Conservation (phyloP, 1,140 invertebrate genomes). For the Himalopsyche phryganea region DNA sequence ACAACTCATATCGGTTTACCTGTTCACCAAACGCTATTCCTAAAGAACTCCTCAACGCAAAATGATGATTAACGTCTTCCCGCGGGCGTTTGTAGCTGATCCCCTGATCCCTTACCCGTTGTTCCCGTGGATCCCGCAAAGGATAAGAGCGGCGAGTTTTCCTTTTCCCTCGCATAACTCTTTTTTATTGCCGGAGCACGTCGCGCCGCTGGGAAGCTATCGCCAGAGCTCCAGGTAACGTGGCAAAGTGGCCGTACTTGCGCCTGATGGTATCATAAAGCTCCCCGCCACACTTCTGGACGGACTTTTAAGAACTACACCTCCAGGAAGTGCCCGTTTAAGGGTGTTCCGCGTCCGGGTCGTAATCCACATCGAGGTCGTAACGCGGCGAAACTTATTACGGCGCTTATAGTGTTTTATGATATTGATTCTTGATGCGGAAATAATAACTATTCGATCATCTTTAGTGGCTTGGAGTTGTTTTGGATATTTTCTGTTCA, state of each 20-base stretch:
- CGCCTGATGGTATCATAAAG: conserved; percentile 26
- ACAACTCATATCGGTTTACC: too few relatives aligned
- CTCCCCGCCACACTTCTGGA: conserved; percentile 10
- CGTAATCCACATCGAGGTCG: neutral
- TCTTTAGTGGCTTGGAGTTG: too few relatives aligned
- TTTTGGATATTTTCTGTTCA: too few relatives aligned
- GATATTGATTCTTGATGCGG: too few relatives aligned
- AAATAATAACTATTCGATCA: too few relatives aligned
- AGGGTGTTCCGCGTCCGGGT: conserved; percentile 11
- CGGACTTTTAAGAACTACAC: conserved; percentile 23
- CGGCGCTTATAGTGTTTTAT: neutral
- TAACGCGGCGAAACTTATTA: neutral
- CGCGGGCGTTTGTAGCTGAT: conserved; percentile 22
- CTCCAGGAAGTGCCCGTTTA: conserved; percentile 13
- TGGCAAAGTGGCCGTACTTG: neutral
- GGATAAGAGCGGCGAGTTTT: conserved; percentile 28
- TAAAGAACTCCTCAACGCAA: neutral
- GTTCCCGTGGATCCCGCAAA: conserved; percentile 21
- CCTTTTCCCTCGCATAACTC: conserved; percentile 33
- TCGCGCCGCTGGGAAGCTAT: conserved; percentile 20
- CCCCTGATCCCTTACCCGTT: conserved; percentile 27
- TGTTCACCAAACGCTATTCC: too few relatives aligned
- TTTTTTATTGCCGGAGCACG: conserved; percentile 31
- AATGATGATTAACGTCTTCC: conserved; percentile 33
- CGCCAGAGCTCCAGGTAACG: conserved; percentile 4